Conservation (phyloP, 2,797 vertebrate species). For the Microctenopoma stevenorrisi region DNA sequence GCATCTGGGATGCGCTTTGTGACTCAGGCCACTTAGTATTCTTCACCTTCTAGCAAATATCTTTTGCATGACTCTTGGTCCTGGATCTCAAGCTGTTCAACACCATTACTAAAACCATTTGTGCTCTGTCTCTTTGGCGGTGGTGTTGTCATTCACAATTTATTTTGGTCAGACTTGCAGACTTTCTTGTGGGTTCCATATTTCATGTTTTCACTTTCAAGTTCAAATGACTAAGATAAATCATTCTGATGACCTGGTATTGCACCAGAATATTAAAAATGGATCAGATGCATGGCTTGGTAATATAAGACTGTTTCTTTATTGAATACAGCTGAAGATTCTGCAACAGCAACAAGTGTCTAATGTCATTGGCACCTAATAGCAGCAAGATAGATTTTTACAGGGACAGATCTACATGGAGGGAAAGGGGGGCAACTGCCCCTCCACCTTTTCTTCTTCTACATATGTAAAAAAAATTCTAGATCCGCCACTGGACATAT, state of each 20-base stretch:
- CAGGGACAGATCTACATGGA: too few species aligned
- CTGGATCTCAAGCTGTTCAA: conserved; percentile 41
- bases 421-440: too few species aligned
- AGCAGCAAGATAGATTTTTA: background rate
- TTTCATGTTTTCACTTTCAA: conserved; percentile 48
- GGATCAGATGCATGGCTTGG: conserved; percentile 15
- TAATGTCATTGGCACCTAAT: background rate
- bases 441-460: too few species aligned
- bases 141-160: conserved; percentile 25
- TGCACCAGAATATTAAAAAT: conserved; percentile 17
- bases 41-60: conserved; percentile 53
- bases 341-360: conserved; percentile 21
- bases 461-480: too few species aligned
- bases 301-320: conserved; percentile 17
- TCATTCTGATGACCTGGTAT: conserved; percentile 28
- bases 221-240: conserved; percentile 31
- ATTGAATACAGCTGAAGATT: conserved; percentile 13
- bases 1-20: conserved; percentile 44
- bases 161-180: conserved; percentile 21
- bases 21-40: conserved; percentile 49
- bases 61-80: conserved; percentile 50
- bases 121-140: conserved; percentile 41
- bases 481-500: too few species aligned
- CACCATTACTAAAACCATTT: conserved; percentile 51
- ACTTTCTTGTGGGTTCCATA: conserved; percentile 38